Conservation (phyloP, 2,888 invertebrate species). For the Oegoconia quadripuncta region DNA sequence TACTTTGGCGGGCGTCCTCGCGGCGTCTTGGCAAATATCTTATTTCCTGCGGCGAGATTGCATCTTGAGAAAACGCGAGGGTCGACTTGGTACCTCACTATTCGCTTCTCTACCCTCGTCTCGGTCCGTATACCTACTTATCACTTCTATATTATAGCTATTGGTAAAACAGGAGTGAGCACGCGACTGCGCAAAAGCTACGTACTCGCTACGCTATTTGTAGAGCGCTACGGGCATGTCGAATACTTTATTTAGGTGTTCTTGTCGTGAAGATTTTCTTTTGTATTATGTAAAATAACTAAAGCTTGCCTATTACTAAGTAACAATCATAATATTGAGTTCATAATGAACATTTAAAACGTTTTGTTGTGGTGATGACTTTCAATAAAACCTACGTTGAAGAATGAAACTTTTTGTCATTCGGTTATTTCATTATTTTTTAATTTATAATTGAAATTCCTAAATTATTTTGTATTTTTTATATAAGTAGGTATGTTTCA, state of each 20-base stretch:
- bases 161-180: slow-evolving; percentile 5
- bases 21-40: slow-evolving; percentile 80
- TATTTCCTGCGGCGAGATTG: slow-evolving; percentile 80
- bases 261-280: no score
- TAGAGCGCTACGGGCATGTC: slow-evolving; percentile 18
- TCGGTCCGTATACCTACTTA: slow-evolving; percentile 11
- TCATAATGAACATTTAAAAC: no score
- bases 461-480: no score
- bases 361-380: no score
- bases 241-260: slow-evolving; percentile 18
- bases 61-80: slow-evolving; percentile 79
- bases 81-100: slow-evolving; percentile 69
- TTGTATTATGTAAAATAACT: no score
- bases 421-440: not conserved
- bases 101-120: slow-evolving; percentile 59
- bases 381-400: no score
- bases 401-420: no score
- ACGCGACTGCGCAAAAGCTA: slow-evolving; percentile 18
- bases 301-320: no score
- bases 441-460: no score
- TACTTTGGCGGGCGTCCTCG: slow-evolving; percentile 75
- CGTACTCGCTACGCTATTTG: slow-evolving; percentile 28
- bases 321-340: no score
- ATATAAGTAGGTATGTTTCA: no score
- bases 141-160: slow-evolving; percentile 11